Conservation (phyloP, 2,888 invertebrate genomes). For the Brenthis daphne region DNA sequence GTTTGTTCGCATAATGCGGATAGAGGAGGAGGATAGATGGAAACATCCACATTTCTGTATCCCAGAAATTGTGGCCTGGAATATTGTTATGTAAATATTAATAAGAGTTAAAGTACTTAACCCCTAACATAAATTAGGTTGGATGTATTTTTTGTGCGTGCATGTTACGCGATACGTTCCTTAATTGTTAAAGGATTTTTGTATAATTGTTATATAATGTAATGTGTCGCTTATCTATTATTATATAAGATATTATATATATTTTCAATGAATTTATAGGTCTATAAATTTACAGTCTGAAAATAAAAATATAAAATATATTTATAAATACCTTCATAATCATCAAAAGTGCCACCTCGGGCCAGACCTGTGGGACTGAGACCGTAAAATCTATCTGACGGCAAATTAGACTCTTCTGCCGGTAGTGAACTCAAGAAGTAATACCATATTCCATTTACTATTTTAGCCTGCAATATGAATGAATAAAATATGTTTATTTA, state of each 20-base stretch:
- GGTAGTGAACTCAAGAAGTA: slow-evolving; percentile 82
- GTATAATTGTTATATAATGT: too few relatives aligned
- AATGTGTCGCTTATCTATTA: too few relatives aligned
- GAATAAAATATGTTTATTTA: neutral
- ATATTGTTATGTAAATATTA: neutral
- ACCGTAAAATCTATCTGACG: slow-evolving; percentile 73
- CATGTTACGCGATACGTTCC: too few relatives aligned
- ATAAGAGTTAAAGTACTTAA: neutral
- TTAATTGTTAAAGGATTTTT: too few relatives aligned
- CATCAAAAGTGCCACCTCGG: slow-evolving; percentile 74
- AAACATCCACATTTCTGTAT: slow-evolving; percentile 85
- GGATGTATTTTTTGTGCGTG: too few relatives aligned
- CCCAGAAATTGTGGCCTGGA: slow-evolving; percentile 84
- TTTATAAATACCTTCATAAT: slow-evolving; percentile 68
- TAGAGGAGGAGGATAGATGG: slow-evolving; percentile 79
- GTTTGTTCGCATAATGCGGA: slow-evolving; percentile 69
- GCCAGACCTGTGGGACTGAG: slow-evolving; percentile 83
- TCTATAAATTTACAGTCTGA: neutral
- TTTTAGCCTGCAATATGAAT: slow-evolving; percentile 64
- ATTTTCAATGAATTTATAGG: neutral
- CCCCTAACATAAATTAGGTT: too few relatives aligned
- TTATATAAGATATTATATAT: too few relatives aligned
- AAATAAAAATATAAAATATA: neutral
- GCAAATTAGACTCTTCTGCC: slow-evolving; percentile 70
- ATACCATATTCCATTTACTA: slow-evolving; percentile 82